A percentile compares a stretch with the other conserved stretches of the same genome.
Evolutionary conservation across 1,140 invertebrate genomes (phyloP).

Genomic region (Rhopalosiphum maidis): DNA sequence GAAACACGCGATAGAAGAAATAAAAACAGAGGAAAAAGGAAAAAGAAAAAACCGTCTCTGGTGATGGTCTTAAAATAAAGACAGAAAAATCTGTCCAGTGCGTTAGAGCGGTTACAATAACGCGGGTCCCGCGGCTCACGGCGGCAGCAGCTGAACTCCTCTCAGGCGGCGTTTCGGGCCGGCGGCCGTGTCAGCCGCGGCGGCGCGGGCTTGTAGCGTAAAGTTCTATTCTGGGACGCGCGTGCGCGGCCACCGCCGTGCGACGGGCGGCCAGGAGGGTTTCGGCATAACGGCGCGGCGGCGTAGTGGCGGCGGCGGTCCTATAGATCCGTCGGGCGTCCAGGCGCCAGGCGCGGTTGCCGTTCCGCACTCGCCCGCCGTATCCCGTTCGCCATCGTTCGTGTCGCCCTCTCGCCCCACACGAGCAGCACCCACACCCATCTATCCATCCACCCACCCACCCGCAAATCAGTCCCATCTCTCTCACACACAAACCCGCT

Average conservation of each 20-base stretch:
- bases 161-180: constrained; percentile 55
- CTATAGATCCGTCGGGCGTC: constrained; percentile 57
- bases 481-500: background rate
- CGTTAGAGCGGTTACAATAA: constrained; percentile 54
- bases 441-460: background rate
- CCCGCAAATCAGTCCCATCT: background rate
- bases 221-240: constrained; percentile 57
- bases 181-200: constrained; percentile 24
- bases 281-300: background rate
- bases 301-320: constrained; percentile 21
- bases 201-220: constrained; percentile 26
- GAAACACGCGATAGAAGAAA: background rate
- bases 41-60: constrained; percentile 46
- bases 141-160: constrained; percentile 57
- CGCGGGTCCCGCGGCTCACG: constrained; percentile 57
- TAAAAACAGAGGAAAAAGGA: constrained; percentile 51
- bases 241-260: constrained; percentile 40
- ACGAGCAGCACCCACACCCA: background rate
- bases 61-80: constrained; percentile 42
- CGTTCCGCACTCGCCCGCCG: background rate
- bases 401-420: background rate
- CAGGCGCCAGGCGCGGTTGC: constrained; percentile 57
- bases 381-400: background rate
- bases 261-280: constrained; percentile 30
- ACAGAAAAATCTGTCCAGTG: constrained; percentile 52